Base-by-base conservation (phyloP, 2,888 invertebrate species). In the Synanthedon myopaeformis region DNA sequence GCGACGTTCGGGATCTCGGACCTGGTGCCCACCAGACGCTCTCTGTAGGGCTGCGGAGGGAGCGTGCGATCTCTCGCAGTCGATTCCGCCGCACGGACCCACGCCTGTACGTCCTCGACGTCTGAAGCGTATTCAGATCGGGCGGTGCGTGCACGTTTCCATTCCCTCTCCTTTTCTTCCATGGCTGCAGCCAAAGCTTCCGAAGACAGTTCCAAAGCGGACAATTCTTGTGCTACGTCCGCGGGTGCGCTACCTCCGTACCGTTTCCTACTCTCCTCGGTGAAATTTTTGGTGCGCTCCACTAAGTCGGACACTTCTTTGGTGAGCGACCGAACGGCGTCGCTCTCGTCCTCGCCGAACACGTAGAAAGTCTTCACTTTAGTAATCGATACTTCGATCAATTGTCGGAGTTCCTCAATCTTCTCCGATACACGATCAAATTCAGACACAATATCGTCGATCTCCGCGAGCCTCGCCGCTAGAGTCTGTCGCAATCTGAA, bases 141-240 rank as follows among this genome's bases (percentile, higher is more conserved):
- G 55, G 94, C 90, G 13, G 94, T 94, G 67, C 92, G 91, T 23
- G 96, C 96, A 59, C 95, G 92, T 76, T 95, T 95, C 83, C 94
- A 93, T 76, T 96, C 95, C 74, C 94, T 90, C 70, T 93, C 92
- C 78, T 95, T 95, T 70, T 95, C 94, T 71, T 96, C 96, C 94
- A 96, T 94, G 52, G 91, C 91, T 66, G 92, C 92, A 53, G 91
- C 89, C 54, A 95, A 89, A 58, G 92, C 91, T 79, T 97, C 96
- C 52, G 93, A 91, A 54, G 94, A 89, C 62, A 96, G 82, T 81
- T 96, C 96, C 69, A 96, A 88, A 59, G 93, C 91, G 52, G 94
- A 95, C 62, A 96, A 86, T 83, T 94, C 92, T 80, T 94, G 93
- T 58, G 90, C 90, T 59, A 95, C 89, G 89, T 96, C 95, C 60